Percentiles rank a stretch among this genome's conserved stretches.
Evolutionary conservation across 2,113 vertebrate genomes (phyloP).

Genomic region (Orthochromis malagaraziensis): DNA sequence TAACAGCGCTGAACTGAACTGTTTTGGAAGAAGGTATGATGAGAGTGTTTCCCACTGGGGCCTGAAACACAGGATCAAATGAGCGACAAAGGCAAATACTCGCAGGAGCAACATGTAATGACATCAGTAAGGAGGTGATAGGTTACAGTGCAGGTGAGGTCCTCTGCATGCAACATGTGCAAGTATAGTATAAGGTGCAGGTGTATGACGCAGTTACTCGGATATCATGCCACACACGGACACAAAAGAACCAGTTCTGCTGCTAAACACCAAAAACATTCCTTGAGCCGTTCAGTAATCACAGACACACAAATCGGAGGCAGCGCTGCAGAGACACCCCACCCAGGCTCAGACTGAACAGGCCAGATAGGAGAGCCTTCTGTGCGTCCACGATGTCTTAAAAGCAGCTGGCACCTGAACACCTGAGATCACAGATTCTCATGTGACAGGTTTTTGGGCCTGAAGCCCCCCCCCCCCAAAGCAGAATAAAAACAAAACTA

Average conservation of each 20-base stretch:
- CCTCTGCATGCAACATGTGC: neutral
- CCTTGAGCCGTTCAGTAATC: neutral
- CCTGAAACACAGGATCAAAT: neutral
- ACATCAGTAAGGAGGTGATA: neutral
- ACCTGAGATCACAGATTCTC: neutral
- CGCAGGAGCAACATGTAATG: neutral
- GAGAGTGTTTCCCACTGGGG: neutral
- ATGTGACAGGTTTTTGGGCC: neutral
- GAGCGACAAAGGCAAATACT: neutral
- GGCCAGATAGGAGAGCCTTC: neutral
- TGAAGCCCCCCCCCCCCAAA: accelerated
- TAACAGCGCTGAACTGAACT: neutral
- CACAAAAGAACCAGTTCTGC: neutral
- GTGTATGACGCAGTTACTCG: neutral
- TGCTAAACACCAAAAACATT: neutral
- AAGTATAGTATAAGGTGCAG: neutral
- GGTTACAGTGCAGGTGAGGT: neutral
- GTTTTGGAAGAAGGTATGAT: neutral
- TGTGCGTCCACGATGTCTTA: neutral
- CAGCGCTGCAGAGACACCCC: neutral
- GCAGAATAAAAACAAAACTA: no score
- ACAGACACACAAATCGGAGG: neutral
- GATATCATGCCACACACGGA: neutral
- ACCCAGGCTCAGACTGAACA: neutral
- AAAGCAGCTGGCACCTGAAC: neutral